Conservation (phyloP, 2,888 invertebrate genomes). For the Ornithoptera priamus region DNA sequence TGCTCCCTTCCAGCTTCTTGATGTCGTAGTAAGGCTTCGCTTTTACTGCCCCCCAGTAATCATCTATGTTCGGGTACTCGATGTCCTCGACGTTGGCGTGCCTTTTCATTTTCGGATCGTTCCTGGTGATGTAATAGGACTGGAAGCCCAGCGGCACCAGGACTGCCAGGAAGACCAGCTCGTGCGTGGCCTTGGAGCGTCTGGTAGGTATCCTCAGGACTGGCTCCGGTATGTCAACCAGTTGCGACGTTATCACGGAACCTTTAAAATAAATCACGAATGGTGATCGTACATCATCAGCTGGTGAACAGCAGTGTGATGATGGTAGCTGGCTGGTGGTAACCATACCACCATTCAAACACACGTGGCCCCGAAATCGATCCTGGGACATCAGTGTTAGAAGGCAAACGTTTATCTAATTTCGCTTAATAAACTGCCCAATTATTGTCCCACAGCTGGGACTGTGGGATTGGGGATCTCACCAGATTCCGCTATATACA, state of each 20-base stretch:
- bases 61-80: conserved; percentile 39
- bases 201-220: conserved; percentile 82
- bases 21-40: conserved; percentile 41
- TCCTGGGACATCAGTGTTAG: too few species aligned
- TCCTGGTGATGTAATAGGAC: conserved; percentile 77
- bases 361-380: too few species aligned
- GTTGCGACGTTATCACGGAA: conserved; percentile 76
- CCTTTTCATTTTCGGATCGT: conserved; percentile 38
- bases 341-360: too few species aligned
- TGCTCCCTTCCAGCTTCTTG: conserved; percentile 37
- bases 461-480: too few species aligned
- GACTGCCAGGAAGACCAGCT: conserved; percentile 85
- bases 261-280: too few species aligned
- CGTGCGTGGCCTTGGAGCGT: conserved; percentile 81
- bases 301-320: too few species aligned
- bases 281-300: too few species aligned
- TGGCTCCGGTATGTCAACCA: conserved; percentile 81
- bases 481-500: too few species aligned
- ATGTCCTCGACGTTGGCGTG: conserved; percentile 8
- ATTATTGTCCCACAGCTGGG: too few species aligned
- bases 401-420: too few species aligned
- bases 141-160: conserved; percentile 84
- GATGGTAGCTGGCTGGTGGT: too few species aligned
- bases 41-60: conserved; percentile 43
- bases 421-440: too few species aligned